A percentile compares a stretch with the other conserved stretches of the same genome.
These are phyloP conservation scores for Lasioglossum albipes DNA, from an alignment of 1,140 invertebrate species.

Conservation along the genomic window DNA sequence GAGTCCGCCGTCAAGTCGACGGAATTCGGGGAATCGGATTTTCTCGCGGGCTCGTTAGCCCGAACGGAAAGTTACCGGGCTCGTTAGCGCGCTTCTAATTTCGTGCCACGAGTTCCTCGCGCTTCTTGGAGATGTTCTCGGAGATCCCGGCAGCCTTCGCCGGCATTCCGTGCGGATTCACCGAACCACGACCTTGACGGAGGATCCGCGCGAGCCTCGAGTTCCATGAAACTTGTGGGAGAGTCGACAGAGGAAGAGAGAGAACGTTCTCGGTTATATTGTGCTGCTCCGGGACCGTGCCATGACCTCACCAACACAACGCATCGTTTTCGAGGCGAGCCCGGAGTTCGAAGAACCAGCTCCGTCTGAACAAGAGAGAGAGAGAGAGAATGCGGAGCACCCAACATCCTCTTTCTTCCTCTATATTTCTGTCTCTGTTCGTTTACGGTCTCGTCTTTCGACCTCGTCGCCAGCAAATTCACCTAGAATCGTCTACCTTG, in stretches of 20 bases:
- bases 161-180: slow-evolving; percentile 2
- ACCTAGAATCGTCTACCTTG: slow-evolving; percentile 4
- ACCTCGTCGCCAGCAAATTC: slow-evolving; percentile 1
- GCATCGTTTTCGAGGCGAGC: slow-evolving; percentile 6
- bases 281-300: slow-evolving; percentile 22
- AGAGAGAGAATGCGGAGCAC: background rate
- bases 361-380: no score
- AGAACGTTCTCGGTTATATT: slow-evolving; percentile 15
- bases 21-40: slow-evolving; percentile 16
- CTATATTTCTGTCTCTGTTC: background rate
- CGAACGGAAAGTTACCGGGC: background rate
- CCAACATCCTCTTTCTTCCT: background rate
- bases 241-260: background rate
- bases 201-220: slow-evolving; percentile 21
- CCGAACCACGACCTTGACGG: slow-evolving; percentile 22
- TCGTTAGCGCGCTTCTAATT: slow-evolving; percentile 25
- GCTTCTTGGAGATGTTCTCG: background rate
- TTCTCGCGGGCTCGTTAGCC: background rate
- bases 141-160: background rate
- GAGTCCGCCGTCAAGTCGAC: background rate
- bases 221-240: slow-evolving; percentile 29
- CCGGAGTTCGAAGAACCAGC: slow-evolving; percentile 32
- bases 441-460: background rate
- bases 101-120: background rate
- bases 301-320: slow-evolving; percentile 40